Percentiles rank a stretch among this genome's conserved stretches.
Evolutionary conservation across 37 sponge, comb jelly and placozoan species (phyloP).

Genomic region (Mnemiopsis leidyi): DNA sequence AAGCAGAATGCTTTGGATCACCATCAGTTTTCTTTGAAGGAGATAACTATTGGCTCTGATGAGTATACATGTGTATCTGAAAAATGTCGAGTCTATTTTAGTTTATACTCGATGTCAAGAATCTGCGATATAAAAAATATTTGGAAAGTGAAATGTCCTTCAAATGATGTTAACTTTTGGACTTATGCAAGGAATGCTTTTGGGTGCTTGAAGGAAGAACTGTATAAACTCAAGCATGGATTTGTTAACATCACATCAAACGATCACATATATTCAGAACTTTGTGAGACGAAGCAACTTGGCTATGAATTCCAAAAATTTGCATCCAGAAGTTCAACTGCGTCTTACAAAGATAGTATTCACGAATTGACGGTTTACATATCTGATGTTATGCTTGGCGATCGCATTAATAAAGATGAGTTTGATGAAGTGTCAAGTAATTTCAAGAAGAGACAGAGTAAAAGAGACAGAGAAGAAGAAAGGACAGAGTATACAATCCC

Average conservation of each 20-base stretch:
- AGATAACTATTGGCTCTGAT: background rate
- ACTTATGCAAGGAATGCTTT: background rate
- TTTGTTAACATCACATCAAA: background rate
- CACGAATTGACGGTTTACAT: background rate
- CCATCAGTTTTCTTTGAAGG: background rate
- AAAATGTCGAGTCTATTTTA: background rate
- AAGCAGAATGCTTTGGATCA: background rate
- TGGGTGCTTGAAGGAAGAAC: background rate
- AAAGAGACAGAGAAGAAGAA: no score
- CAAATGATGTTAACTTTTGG: background rate
- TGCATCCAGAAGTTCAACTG: background rate
- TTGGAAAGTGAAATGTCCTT: conserved; percentile 43
- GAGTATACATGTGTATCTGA: background rate
- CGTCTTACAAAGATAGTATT: background rate
- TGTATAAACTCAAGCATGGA: background rate
- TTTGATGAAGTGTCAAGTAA: background rate
- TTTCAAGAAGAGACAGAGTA: background rate
- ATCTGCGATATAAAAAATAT: background rate
- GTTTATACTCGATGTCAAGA: background rate
- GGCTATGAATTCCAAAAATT: conserved; percentile 4
- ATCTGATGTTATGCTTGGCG: conserved; percentile 1
- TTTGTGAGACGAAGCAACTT: background rate
- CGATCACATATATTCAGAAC: background rate
- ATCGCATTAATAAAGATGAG: background rate
- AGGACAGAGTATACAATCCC: background rate